Conservation (phyloP, 2,888 invertebrate genomes). For the Ceraclea dissimilis region DNA sequence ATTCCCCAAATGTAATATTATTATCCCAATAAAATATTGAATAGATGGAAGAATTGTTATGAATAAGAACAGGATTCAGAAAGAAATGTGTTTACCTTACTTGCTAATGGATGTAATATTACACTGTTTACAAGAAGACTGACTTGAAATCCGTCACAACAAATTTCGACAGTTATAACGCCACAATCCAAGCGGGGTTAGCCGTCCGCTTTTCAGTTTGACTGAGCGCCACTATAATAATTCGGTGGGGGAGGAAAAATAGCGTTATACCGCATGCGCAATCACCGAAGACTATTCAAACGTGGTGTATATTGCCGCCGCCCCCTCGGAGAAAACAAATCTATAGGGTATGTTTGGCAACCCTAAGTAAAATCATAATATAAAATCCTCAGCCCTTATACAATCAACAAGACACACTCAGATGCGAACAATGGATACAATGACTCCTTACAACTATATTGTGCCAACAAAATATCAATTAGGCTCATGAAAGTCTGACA, state of each 20-base stretch:
- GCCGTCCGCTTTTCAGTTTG: background rate
- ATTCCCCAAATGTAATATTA: too few relatives aligned
- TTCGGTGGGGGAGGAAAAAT: conserved; percentile 3
- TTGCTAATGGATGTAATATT: too few relatives aligned
- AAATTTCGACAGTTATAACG: background rate
- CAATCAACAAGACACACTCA: background rate
- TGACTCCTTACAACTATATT: too few relatives aligned
- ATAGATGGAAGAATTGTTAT: too few relatives aligned
- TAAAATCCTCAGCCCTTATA: background rate
- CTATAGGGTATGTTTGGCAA: conserved; percentile 1
- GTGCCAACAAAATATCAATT: too few relatives aligned
- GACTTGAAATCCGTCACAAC: background rate
- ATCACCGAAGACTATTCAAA: background rate
- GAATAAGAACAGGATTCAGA: too few relatives aligned
- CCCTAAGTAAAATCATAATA: conserved; percentile 1
- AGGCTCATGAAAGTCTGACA: too few relatives aligned
- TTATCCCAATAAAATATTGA: too few relatives aligned
- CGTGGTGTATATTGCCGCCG: conserved; percentile 1
- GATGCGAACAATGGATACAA: too few relatives aligned
- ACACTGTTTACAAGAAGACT: background rate
- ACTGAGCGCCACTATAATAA: background rate
- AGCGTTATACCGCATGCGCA: conserved; percentile 3
- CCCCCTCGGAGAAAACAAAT: conserved; percentile 4
- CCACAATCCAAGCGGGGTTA: background rate
- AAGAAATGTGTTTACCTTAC: too few relatives aligned